phyloP scores from a whole-genome alignment of 2,113 vertebrate genomes.

The Pachypanchax playfairii region DNA sequence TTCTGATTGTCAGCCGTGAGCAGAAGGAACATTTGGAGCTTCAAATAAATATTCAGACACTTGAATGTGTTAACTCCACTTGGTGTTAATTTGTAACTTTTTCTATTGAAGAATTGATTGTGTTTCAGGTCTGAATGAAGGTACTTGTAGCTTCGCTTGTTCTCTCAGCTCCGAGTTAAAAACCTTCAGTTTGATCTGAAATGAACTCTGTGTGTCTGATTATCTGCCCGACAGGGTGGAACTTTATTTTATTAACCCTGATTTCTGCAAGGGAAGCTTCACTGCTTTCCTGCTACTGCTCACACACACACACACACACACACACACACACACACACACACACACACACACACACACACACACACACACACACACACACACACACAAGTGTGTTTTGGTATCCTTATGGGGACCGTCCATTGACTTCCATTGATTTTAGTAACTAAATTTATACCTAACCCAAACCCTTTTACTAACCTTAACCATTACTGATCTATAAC shows the following conservation, averaged over 20 bases:
- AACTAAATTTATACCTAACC: too few relatives aligned
- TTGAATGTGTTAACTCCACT: too few relatives aligned
- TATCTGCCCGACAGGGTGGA: constrained; percentile 51
- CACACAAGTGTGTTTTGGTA: too few relatives aligned
- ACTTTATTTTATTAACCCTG: constrained; percentile 61
- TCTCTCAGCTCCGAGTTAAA: constrained; percentile 28
- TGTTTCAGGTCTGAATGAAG: constrained; percentile 2
- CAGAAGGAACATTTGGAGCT: too few relatives aligned
- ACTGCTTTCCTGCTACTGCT: constrained; percentile 36
- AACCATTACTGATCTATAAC: too few relatives aligned
- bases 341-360: not conserved
- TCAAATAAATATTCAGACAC: too few relatives aligned
- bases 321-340: constrained; percentile 7
- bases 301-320: not conserved
- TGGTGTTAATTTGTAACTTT: too few relatives aligned
- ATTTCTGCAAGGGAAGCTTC: constrained; percentile 58
- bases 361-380: not conserved
- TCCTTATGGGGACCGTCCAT: too few relatives aligned
- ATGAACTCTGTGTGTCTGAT: constrained; percentile 47
- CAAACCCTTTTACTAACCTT: too few relatives aligned
- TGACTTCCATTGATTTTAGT: too few relatives aligned
- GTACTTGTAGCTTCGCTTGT: constrained; percentile 6
- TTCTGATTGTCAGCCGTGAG: too few relatives aligned
- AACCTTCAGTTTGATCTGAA: constrained; percentile 33
- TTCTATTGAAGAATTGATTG: constrained; percentile 1